phyloP scores from a whole-genome alignment of 92 coral and sea anemone genomes.

The Paramuricea clavata region DNA sequence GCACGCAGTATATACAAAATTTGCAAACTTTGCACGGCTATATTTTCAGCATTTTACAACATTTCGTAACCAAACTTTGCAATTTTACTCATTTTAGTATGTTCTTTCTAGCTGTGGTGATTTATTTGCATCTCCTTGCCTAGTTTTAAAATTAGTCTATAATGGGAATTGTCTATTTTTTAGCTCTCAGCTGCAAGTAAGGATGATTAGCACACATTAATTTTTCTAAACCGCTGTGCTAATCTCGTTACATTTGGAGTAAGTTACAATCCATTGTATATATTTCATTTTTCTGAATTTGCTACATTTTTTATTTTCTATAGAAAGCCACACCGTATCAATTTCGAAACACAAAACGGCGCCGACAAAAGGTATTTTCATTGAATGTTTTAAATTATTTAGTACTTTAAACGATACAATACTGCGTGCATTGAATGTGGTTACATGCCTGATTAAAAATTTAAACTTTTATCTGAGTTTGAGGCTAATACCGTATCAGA shows the following conservation, averaged over 20 bases:
- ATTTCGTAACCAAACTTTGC: too few relatives aligned
- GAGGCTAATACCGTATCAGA: not conserved
- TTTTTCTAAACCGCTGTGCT: not conserved
- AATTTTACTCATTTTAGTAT: too few relatives aligned
- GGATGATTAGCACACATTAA: not conserved
- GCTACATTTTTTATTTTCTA: not conserved
- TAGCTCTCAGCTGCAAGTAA: too few relatives aligned
- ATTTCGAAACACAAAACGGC: slow-evolving; percentile 7
- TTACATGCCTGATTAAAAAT: not conserved
- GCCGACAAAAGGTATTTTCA: slow-evolving; percentile 29
- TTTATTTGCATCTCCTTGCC: too few relatives aligned
- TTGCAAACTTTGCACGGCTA: too few relatives aligned
- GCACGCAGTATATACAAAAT: too few relatives aligned
- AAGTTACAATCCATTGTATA: not conserved
- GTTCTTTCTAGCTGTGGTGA: too few relatives aligned
- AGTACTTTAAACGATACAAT: too few relatives aligned
- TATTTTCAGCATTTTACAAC: too few relatives aligned
- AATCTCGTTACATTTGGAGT: not conserved
- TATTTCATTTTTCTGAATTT: not conserved
- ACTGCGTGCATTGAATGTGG: too few relatives aligned
- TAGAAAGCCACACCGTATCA: slow-evolving; percentile 14
- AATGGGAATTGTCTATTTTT: too few relatives aligned
- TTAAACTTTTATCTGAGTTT: not conserved
- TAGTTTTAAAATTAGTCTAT: too few relatives aligned
- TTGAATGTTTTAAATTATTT: not conserved